phyloP scores from a whole-genome alignment of 2,797 vertebrate genomes.

The Hippoglossus hippoglossus region DNA sequence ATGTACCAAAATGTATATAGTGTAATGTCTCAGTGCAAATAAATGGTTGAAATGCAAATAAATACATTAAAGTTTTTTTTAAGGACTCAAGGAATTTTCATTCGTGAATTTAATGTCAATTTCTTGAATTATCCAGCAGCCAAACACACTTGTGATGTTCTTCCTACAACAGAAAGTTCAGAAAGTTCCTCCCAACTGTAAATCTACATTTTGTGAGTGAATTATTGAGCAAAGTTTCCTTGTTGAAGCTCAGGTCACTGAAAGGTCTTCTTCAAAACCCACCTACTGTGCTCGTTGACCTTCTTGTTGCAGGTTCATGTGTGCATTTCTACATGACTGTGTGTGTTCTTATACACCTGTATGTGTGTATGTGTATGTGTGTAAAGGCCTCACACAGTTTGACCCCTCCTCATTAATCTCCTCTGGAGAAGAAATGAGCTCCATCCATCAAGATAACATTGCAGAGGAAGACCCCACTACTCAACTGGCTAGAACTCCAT shows the following conservation, averaged over 20 bases:
- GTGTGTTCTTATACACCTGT: slow-evolving; percentile 10
- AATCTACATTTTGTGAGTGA: no score
- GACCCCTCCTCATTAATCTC: slow-evolving; percentile 74
- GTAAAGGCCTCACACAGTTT: slow-evolving; percentile 40
- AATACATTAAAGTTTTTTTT: no score
- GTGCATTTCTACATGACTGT: not conserved
- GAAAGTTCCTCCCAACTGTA: not conserved
- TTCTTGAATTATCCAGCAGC: not conserved
- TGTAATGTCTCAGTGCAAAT: no score
- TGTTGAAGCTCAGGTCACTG: not conserved
- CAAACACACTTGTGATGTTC: not conserved
- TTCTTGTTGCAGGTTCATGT: not conserved
- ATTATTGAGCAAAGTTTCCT: not conserved
- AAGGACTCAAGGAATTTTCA: no score
- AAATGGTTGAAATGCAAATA: no score
- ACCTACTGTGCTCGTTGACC: not conserved
- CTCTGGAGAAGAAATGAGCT: slow-evolving; percentile 71
- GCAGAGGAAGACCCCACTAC: slow-evolving; percentile 52
- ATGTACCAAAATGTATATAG: no score
- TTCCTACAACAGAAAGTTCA: not conserved
- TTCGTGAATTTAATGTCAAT: not conserved
- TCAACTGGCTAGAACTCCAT: slow-evolving; percentile 42
- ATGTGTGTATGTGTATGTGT: slow-evolving; percentile 17
- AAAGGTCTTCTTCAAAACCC: not conserved
- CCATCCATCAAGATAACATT: slow-evolving; percentile 69